A percentile compares a stretch with the other conserved stretches of the same genome.
Evolutionary conservation across 2,888 invertebrate species (phyloP).

Genomic region (Brachyptera risi): DNA sequence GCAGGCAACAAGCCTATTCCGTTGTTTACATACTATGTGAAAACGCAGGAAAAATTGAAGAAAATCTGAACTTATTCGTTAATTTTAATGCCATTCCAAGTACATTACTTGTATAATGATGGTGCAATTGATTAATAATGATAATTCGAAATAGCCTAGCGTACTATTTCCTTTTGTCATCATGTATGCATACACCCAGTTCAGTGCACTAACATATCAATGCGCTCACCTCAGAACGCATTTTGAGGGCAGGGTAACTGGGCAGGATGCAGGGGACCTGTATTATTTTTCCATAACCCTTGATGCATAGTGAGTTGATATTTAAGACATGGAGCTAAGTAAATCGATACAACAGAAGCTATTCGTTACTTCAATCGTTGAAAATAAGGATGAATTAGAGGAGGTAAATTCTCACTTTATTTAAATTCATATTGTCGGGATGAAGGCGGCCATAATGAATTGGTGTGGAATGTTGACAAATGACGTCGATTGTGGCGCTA

Average conservation of each 20-base stretch:
- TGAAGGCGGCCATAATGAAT: slow-evolving; percentile 35
- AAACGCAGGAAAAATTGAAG: no score
- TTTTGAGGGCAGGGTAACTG: slow-evolving; percentile 34
- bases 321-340: slow-evolving; percentile 35
- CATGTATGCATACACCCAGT: slow-evolving; percentile 17
- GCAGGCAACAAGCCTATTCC: slow-evolving; percentile 3
- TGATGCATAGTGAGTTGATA: slow-evolving; percentile 30
- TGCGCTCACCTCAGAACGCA: slow-evolving; percentile 36
- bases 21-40: no score
- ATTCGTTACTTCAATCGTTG: slow-evolving; percentile 69
- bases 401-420: slow-evolving; percentile 38
- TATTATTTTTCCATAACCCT: slow-evolving; percentile 30
- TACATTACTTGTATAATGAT: no score
- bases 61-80: no score
- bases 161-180: slow-evolving; percentile 28
- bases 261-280: slow-evolving; percentile 33
- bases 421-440: slow-evolving; percentile 33
- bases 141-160: no score
- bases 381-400: slow-evolving; percentile 40
- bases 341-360: slow-evolving; percentile 58
- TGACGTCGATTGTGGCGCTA: slow-evolving; percentile 26
- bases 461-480: slow-evolving; percentile 10
- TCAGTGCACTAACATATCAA: slow-evolving; percentile 31
- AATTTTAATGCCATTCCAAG: no score
- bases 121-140: no score